Conservation (phyloP, 2,888 invertebrate species). For the Caenorhabditis uteleia region DNA sequence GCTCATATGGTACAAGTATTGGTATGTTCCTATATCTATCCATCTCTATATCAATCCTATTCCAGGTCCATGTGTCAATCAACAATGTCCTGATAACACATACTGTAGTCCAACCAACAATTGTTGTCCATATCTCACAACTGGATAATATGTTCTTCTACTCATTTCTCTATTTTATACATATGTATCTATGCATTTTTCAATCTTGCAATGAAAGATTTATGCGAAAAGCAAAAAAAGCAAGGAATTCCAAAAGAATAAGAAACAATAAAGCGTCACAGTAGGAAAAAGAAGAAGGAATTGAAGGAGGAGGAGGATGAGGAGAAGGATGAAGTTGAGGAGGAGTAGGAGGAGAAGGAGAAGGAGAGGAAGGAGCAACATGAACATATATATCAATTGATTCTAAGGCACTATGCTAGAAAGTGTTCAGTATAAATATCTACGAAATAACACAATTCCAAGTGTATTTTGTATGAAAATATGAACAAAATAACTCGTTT, state of each 20-base stretch:
- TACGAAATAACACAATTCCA: conserved; percentile 10
- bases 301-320: conserved; percentile 5
- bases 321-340: neutral
- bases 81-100: conserved; percentile 43
- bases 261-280: conserved; percentile 31
- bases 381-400: conserved; percentile 1
- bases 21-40: conserved; percentile 13
- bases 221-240: conserved; percentile 18
- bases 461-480: conserved; percentile 3
- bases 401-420: conserved; percentile 38
- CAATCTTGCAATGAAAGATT: conserved; percentile 31
- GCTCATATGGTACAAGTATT: conserved; percentile 46
- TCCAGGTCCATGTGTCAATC: conserved; percentile 46
- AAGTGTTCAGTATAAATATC: too few relatives aligned
- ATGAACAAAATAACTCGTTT: conserved; percentile 20
- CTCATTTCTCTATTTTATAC: too few relatives aligned
- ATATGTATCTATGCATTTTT: too few relatives aligned
- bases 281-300: too few relatives aligned
- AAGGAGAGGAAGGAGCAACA: neutral
- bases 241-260: conserved; percentile 6
- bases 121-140: conserved; percentile 47
- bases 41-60: neutral
- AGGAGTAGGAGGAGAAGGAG: neutral
- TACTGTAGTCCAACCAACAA: conserved; percentile 47
- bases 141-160: neutral